A percentile compares a stretch with the other conserved stretches of the same genome.
Evolutionary conservation across 2,113 vertebrate genomes (phyloP).

Genomic region (Rhizomys pruinosus): DNA sequence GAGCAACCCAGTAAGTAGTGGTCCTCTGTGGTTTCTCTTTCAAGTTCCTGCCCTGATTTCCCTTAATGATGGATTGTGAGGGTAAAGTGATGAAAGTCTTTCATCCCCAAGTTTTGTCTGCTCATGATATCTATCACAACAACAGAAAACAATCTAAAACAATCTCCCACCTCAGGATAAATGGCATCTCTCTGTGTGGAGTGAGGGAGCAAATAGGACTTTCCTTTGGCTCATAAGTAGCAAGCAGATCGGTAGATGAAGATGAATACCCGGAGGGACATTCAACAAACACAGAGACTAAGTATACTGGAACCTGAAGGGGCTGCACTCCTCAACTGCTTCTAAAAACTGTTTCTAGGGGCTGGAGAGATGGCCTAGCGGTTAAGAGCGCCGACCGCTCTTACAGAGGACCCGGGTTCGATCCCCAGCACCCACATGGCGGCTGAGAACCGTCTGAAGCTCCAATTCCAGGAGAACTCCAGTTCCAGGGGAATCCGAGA

Average conservation of each 20-base stretch:
- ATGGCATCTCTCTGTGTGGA: background rate
- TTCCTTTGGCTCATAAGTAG: background rate
- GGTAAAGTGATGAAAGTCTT: background rate
- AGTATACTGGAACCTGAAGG: background rate
- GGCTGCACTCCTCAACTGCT: background rate
- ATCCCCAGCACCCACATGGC: too few relatives aligned
- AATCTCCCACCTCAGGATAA: too few relatives aligned
- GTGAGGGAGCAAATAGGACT: background rate
- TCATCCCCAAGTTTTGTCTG: background rate
- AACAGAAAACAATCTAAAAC: background rate
- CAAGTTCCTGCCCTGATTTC: background rate
- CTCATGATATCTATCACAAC: background rate
- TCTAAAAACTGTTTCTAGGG: background rate
- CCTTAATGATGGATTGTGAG: background rate
- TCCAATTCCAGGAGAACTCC: too few relatives aligned
- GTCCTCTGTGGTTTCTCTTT: background rate
- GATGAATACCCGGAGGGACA: background rate
- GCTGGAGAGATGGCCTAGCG: too few relatives aligned
- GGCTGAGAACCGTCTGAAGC: too few relatives aligned
- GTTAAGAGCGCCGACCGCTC: too few relatives aligned
- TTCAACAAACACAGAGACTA: background rate
- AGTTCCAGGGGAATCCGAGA: too few relatives aligned
- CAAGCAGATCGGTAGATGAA: background rate
- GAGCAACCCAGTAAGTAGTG: background rate
- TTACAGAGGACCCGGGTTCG: too few relatives aligned